These are phyloP conservation scores for Baccha elongata DNA, from an alignment of 2,888 invertebrate species.

Conservation along the genomic window DNA sequence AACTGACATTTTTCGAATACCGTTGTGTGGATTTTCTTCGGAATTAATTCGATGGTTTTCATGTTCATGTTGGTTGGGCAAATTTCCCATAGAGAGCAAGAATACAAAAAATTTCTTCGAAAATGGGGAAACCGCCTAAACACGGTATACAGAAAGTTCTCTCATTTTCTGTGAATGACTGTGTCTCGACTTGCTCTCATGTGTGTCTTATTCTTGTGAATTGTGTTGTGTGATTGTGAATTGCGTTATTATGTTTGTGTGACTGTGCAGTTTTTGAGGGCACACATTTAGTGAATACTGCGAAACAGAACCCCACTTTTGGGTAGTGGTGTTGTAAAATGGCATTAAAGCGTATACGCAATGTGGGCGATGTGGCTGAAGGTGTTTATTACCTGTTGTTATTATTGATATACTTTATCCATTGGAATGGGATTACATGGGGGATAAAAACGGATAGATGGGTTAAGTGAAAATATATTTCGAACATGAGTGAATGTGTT, in stretches of 20 bases:
- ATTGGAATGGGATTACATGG: conserved; percentile 5
- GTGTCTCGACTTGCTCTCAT: too few relatives aligned
- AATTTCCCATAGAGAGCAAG: neutral
- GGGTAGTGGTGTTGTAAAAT: conserved; percentile 30
- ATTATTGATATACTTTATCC: conserved; percentile 57
- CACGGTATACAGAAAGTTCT: neutral
- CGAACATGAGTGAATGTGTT: neutral
- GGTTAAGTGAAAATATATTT: neutral
- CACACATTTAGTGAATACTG: conserved; percentile 31
- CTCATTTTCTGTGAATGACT: conserved; percentile 14
- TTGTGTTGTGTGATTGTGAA: neutral
- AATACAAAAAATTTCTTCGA: conserved; percentile 50
- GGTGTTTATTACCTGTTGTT: conserved; percentile 73
- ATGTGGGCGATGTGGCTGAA: conserved; percentile 64
- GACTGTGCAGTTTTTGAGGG: conserved; percentile 2
- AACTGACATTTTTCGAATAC: conserved; percentile 72
- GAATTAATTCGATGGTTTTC: neutral
- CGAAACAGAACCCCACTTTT: conserved; percentile 38
- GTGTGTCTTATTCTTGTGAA: too few relatives aligned
- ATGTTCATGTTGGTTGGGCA: neutral
- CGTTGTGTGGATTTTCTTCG: conserved; percentile 46
- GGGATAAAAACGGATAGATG: conserved; percentile 4
- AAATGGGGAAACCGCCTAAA: conserved; percentile 38
- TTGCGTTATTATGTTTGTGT: too few relatives aligned
- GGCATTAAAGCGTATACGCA: conserved; percentile 56